Conservation (phyloP, 2,797 vertebrate genomes). For the Leptoclinus maculatus region DNA sequence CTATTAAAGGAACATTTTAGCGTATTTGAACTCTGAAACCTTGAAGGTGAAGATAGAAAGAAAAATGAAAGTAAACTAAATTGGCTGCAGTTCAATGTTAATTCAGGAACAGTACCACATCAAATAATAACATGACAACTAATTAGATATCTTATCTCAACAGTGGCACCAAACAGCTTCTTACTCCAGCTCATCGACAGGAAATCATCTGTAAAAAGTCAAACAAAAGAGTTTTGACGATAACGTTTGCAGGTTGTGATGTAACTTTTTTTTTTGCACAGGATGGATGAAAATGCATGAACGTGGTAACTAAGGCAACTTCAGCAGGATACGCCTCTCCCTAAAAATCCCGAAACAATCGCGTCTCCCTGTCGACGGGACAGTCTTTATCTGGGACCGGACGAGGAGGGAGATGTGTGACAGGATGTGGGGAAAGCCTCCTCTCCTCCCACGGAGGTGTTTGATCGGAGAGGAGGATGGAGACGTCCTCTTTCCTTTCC, state of each 20-base stretch:
- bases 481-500: slow-evolving; percentile 5
- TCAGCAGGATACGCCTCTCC: slow-evolving; percentile 27
- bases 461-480: slow-evolving; percentile 36
- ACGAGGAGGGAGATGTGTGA: neutral
- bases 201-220: neutral
- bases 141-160: neutral
- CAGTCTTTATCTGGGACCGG: slow-evolving; percentile 6
- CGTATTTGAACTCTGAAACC: neutral
- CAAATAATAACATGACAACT: neutral
- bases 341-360: neutral
- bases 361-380: slow-evolving; percentile 5
- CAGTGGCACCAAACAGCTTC: neutral
- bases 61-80: neutral
- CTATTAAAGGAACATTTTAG: neutral
- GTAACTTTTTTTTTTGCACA: neutral
- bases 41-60: neutral
- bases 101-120: neutral
- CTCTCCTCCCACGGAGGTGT: slow-evolving; percentile 23
- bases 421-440: slow-evolving; percentile 12
- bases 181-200: neutral
- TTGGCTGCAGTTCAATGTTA: slow-evolving; percentile 9
- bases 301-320: slow-evolving; percentile 69
- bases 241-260: neutral
- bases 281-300: slow-evolving; percentile 1
- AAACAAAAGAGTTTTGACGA: too few relatives aligned